Conservation (phyloP, 2,797 vertebrate species). For the Neosilurus mollespiculum region DNA sequence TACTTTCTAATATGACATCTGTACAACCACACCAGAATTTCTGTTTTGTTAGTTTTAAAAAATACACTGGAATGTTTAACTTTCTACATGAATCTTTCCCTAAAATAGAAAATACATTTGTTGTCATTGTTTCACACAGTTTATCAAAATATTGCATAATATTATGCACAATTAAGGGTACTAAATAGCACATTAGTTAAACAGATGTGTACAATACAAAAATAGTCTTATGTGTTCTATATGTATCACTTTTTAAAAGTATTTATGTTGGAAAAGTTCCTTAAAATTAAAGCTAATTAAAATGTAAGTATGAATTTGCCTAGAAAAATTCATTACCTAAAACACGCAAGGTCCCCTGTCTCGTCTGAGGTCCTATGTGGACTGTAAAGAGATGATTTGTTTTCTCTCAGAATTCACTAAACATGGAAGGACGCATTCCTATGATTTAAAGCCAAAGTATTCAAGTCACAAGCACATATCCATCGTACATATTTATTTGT, state of each 20-base stretch:
- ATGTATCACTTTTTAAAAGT: not conserved
- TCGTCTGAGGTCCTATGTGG: not conserved
- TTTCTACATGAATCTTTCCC: not conserved
- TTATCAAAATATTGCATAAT: no score
- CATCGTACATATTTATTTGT: not conserved
- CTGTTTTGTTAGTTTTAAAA: no score
- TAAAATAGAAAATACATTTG: not conserved
- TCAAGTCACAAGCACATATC: not conserved
- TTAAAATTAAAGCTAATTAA: not conserved
- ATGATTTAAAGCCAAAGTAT: not conserved
- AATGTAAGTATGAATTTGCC: not conserved
- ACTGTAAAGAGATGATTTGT: not conserved
- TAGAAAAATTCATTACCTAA: not conserved
- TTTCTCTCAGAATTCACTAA: not conserved
- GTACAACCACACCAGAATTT: no score
- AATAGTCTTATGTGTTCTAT: not conserved
- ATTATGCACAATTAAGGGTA: no score
- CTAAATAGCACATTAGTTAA: not conserved
- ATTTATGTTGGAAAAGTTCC: not conserved
- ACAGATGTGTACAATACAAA: not conserved
- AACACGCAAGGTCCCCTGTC: not conserved
- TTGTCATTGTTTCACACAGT: not conserved
- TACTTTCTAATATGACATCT: no score
- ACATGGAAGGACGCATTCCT: not conserved
- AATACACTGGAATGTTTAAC: not conserved